Conservation (phyloP, 2,797 vertebrate species). For the Synanceia verrucosa region DNA sequence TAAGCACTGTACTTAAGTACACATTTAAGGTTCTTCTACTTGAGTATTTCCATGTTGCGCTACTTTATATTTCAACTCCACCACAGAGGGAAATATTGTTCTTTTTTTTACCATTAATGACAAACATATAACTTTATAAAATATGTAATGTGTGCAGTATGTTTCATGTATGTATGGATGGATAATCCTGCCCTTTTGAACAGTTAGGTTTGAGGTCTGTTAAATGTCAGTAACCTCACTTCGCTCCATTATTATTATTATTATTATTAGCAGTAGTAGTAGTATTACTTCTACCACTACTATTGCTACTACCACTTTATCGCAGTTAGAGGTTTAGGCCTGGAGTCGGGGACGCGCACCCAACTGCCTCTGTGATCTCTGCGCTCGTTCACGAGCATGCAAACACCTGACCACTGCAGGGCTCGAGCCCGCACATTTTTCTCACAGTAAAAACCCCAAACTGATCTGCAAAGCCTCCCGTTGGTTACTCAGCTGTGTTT, state of each 20-base stretch:
- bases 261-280: too few relatives aligned
- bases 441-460: not conserved
- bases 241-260: too few relatives aligned
- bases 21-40: not conserved
- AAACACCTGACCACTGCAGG: constrained; percentile 52
- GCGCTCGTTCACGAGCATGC: constrained; percentile 40
- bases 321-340: not conserved
- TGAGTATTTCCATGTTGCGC: not conserved
- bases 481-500: not conserved
- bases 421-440: not conserved
- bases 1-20: not conserved
- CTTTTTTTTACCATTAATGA: too few relatives aligned
- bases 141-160: too few relatives aligned
- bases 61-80: not conserved
- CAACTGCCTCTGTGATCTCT: constrained; percentile 16
- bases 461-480: not conserved
- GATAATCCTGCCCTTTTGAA: not conserved
- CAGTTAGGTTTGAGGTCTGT: not conserved
- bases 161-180: too few relatives aligned
- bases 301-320: not conserved
- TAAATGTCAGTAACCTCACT: too few relatives aligned
- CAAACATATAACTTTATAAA: not conserved
- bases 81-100: not conserved
- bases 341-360: constrained; percentile 55
- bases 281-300: too few relatives aligned